A percentile compares a stretch with the other conserved stretches of the same genome.
phyloP scores from a whole-genome alignment of 2,797 vertebrate genomes.

The Ctenopoma kingsleyae region DNA sequence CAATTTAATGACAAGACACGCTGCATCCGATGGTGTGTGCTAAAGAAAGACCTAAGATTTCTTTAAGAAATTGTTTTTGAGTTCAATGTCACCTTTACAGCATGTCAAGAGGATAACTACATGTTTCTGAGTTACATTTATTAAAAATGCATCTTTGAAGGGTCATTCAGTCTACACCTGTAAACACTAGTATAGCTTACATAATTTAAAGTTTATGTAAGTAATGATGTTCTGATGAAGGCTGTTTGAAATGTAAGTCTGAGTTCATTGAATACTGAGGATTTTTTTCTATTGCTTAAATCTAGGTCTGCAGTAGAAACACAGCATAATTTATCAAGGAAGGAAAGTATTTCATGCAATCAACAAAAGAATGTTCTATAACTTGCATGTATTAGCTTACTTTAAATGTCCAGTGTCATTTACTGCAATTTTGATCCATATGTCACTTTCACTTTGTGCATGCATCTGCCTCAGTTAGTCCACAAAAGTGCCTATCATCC shows the following conservation, averaged over 20 bases:
- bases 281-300: constrained; percentile 25
- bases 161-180: not conserved
- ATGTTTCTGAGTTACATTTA: not conserved
- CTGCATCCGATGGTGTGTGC: not conserved
- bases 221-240: constrained; percentile 27
- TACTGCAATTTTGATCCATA: not conserved
- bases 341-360: constrained; percentile 2
- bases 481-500: not conserved
- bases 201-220: constrained; percentile 3
- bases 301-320: constrained; percentile 34
- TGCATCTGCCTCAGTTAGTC: constrained; percentile 1
- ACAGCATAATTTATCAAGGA: constrained; percentile 10
- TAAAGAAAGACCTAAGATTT: not conserved
- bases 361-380: constrained; percentile 5
- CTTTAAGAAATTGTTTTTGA: constrained; percentile 2
- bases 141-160: constrained; percentile 10
- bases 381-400: not conserved
- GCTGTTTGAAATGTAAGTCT: constrained; percentile 17
- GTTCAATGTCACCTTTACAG: not conserved
- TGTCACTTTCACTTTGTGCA: not conserved
- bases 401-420: constrained; percentile 42
- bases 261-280: constrained; percentile 11
- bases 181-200: constrained; percentile 10
- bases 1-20: constrained; percentile 15
- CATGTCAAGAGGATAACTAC: not conserved